phyloP scores from a whole-genome alignment of 2,797 vertebrate species.

The Microhierax caerulescens region DNA sequence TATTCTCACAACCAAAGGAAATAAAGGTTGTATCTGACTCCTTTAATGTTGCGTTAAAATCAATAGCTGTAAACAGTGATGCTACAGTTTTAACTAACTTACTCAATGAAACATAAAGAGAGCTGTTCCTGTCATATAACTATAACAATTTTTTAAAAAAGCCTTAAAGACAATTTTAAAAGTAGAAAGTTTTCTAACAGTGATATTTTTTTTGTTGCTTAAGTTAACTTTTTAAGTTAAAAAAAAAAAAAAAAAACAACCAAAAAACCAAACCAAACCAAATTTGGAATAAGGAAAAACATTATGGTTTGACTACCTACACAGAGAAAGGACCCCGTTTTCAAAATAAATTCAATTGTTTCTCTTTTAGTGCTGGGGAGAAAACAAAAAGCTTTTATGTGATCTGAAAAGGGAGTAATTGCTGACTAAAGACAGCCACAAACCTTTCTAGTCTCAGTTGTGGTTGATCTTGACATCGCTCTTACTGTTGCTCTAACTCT shows the following conservation, averaged over 20 bases:
- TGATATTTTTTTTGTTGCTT: neutral
- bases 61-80: slow-evolving; percentile 65
- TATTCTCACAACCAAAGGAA: slow-evolving; percentile 69
- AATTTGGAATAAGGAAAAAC: neutral
- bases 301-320: neutral
- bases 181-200: neutral
- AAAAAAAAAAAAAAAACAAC: too few relatives aligned
- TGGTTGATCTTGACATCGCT: neutral
- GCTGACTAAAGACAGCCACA: slow-evolving; percentile 1
- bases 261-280: neutral
- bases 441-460: neutral
- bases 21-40: slow-evolving; percentile 54
- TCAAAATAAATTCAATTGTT: slow-evolving; percentile 48
- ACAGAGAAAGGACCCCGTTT: neutral
- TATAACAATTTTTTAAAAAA: neutral
- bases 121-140: slow-evolving; percentile 18
- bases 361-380: neutral
- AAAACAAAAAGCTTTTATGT: neutral
- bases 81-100: slow-evolving; percentile 50
- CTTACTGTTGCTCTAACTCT: neutral
- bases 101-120: slow-evolving; percentile 29
- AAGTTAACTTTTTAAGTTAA: neutral
- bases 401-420: slow-evolving; percentile 19
- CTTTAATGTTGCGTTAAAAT: slow-evolving; percentile 68
- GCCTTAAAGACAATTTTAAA: neutral